Base-by-base conservation (phyloP, 2,113 vertebrate species). In the Ophthalmolycus amberensis region DNA sequence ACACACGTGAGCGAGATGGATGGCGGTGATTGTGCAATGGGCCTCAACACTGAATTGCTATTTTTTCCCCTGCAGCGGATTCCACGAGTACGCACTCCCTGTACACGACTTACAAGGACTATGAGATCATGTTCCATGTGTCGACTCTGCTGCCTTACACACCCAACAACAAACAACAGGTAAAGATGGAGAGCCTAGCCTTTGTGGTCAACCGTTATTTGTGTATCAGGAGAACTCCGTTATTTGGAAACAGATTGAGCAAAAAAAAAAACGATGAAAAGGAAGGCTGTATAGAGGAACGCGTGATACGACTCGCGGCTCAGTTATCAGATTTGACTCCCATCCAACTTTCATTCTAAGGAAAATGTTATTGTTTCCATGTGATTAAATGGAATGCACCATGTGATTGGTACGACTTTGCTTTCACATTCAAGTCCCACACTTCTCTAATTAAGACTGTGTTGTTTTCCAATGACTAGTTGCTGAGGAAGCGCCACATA, bases 51-150 rank as follows among this genome's bases (percentile, higher is more conserved):
- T 70, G 56, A 42, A 27, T 83, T 86, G 20, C 75, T 69, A 9
- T 87, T 77, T 32, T 34, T 89, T 75, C 82, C 77, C 80, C 91
- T 85, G 27, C 92, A 99, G 98, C 98, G 92, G 98, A 99, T 94
- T 99, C 97, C 78, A 99, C 98, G 0, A 97, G 98, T 75, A 98
- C 96, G 56, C 97, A 99, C 85, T 99, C 98, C 85, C 93, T 99
- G 3, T 99, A 98, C 79, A 99, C 98, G 46, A 96, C 97, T 0
- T 99, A 97, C 90, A 99, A 98, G 90, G 97, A 99, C 94, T 99
- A 98, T 81, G 98, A 99, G 94, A 96, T 99, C 77, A 99, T 99
- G 98, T 99, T 99, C 91, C 98, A 99, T 0, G 98, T 99, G 76
- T 98, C 98, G 9, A 99, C 97, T 58, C 95, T 99, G 95, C 94